A percentile compares a stretch with the other conserved stretches of the same genome.
Conservation (phyloP, 2,797 vertebrate species). For the Hoplostethus atlanticus region DNA sequence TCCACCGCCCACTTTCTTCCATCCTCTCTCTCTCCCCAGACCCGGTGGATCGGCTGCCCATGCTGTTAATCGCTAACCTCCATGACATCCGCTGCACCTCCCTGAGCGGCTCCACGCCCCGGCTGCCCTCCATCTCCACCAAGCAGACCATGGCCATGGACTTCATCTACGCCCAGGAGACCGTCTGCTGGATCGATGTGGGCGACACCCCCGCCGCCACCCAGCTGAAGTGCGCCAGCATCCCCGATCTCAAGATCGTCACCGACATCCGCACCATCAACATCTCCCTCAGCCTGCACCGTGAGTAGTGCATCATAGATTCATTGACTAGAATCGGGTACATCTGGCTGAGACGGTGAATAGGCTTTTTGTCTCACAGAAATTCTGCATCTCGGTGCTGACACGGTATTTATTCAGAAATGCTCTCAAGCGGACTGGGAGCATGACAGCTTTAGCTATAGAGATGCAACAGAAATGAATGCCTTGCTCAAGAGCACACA, state of each 20-base stretch:
- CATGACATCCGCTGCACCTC: slow-evolving; percentile 95
- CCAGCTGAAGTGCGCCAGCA: slow-evolving; percentile 93
- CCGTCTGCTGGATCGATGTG: slow-evolving; percentile 96
- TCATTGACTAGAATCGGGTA: background rate
- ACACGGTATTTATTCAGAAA: background rate
- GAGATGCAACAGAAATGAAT: slow-evolving; percentile 3
- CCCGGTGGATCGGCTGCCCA: slow-evolving; percentile 92
- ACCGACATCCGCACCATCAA: slow-evolving; percentile 92
- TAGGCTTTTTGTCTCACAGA: slow-evolving; percentile 2
- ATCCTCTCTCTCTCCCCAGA: slow-evolving; percentile 76
- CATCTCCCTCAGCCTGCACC: slow-evolving; percentile 96
- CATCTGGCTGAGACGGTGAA: background rate
- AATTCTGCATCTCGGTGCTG: background rate
- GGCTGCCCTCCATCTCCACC: slow-evolving; percentile 89
- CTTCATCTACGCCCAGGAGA: slow-evolving; percentile 93
- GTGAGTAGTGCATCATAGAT: slow-evolving; percentile 85
- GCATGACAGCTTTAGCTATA: background rate
- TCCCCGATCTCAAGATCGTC: slow-evolving; percentile 92
- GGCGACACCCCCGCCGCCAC: slow-evolving; percentile 91
- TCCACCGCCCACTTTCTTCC: background rate
- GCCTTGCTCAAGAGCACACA: slow-evolving; percentile 5
- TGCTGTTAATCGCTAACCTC: slow-evolving; percentile 95
- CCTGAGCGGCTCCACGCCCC: slow-evolving; percentile 87
- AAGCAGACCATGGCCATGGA: slow-evolving; percentile 98
- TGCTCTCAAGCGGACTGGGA: background rate